Conservation (phyloP, 2,113 vertebrate genomes). For the Dipodomys spectabilis region DNA sequence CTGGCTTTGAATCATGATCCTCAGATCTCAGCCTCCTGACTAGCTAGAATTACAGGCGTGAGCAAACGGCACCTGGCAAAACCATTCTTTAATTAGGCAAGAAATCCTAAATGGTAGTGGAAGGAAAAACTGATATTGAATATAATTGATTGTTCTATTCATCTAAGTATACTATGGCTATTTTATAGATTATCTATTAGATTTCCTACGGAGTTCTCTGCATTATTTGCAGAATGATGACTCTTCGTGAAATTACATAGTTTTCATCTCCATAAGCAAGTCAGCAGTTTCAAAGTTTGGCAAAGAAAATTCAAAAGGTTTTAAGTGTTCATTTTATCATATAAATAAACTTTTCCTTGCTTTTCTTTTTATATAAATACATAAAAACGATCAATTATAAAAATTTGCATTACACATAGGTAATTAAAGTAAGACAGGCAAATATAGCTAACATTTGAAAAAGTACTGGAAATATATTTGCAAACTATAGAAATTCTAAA, state of each 20-base stretch:
- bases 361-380: background rate
- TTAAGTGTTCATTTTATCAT: background rate
- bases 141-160: background rate
- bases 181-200: background rate
- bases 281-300: no score
- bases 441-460: background rate
- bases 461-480: background rate
- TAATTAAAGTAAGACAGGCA: background rate
- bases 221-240: fast-evolving
- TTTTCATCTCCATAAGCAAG: background rate
- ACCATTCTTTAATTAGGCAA: background rate
- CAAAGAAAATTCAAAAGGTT: no score
- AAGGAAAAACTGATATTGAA: background rate
- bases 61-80: no score
- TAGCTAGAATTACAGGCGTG: no score
- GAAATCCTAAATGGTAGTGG: background rate
- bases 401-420: background rate
- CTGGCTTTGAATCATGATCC: no score
- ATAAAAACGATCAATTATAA: background rate
- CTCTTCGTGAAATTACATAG: background rate
- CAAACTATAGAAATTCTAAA: background rate
- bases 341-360: background rate
- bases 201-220: background rate
- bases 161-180: background rate
- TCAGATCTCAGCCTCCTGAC: no score